These are phyloP conservation scores for Sphenodon punctatus DNA, from an alignment of 2,797 vertebrate species.

Conservation along the genomic window DNA sequence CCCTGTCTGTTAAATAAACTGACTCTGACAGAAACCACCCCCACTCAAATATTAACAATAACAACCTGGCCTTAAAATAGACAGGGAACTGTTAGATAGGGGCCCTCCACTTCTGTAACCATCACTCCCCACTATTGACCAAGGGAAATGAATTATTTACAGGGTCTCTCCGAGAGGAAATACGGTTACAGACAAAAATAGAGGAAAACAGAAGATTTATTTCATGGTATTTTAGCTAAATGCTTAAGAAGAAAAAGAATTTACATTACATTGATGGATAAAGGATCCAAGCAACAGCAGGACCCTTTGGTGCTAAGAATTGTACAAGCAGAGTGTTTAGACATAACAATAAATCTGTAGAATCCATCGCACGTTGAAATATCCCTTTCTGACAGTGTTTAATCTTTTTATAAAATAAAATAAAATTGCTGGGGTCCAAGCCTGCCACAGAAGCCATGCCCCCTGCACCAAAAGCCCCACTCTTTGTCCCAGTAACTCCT, in stretches of 20 bases:
- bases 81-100: background rate
- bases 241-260: too few relatives aligned
- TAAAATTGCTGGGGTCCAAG: too few relatives aligned
- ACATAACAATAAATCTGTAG: too few relatives aligned
- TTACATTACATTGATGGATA: background rate
- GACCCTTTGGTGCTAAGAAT: too few relatives aligned
- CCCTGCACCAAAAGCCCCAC: too few relatives aligned
- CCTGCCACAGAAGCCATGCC: too few relatives aligned
- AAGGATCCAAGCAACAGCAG: too few relatives aligned
- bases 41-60: conserved; percentile 48
- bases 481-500: too few relatives aligned
- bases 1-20: conserved; percentile 57
- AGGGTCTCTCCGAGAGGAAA: background rate
- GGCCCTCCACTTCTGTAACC: background rate
- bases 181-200: background rate
- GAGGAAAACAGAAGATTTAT: background rate
- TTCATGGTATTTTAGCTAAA: background rate
- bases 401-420: too few relatives aligned
- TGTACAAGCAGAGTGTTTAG: too few relatives aligned
- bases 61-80: conserved; percentile 43
- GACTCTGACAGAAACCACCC: conserved; percentile 48
- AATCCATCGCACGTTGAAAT: too few relatives aligned
- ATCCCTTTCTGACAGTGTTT: too few relatives aligned
- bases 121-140: background rate
- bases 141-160: background rate